Conservation (phyloP, 2,113 vertebrate genomes). For the Coptodon bakossiorum region DNA sequence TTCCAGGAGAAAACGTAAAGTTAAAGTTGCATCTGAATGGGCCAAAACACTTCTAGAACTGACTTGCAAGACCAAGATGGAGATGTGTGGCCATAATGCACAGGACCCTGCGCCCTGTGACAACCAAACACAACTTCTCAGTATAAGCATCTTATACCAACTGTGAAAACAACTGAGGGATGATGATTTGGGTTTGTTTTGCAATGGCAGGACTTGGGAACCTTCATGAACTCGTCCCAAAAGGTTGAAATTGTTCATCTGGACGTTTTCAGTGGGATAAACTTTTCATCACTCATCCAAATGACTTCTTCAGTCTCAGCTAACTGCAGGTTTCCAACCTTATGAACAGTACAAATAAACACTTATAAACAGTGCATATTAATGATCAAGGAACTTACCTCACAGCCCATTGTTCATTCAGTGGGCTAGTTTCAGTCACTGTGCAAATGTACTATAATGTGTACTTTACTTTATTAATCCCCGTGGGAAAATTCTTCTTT, state of each 20-base stretch:
- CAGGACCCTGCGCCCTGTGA: neutral
- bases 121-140: neutral
- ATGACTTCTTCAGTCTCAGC: neutral
- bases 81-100: neutral
- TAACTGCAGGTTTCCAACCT: neutral
- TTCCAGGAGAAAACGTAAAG: rapidly evolving
- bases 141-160: neutral
- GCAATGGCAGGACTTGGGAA: neutral
- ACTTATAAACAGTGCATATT: neutral
- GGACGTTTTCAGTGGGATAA: neutral
- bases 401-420: neutral
- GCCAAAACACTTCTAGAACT: neutral
- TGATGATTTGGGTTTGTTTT: neutral
- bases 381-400: neutral
- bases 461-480: neutral
- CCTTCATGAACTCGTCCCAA: neutral
- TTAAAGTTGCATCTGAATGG: neutral
- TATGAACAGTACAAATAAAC: neutral
- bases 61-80: neutral
- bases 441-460: neutral
- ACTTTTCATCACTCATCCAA: neutral
- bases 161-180: neutral
- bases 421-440: neutral
- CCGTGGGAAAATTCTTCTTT: neutral
- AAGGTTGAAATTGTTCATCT: neutral